Evolutionary conservation across 2,113 vertebrate genomes (phyloP).

Genomic region (Carollia perspicillata): DNA sequence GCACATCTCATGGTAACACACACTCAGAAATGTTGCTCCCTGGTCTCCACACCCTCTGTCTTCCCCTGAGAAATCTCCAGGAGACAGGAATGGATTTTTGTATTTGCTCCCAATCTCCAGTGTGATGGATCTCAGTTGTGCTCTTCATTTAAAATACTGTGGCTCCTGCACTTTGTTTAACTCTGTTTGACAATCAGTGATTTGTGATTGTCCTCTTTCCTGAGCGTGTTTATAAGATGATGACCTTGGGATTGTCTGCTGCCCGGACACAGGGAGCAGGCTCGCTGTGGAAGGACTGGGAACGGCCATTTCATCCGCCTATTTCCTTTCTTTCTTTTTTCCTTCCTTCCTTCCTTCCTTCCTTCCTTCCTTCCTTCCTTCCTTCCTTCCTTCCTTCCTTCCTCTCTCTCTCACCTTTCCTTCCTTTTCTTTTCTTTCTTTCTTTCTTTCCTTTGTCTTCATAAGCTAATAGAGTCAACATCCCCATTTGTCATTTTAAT

Average conservation of each 20-base stretch:
- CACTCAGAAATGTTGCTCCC: background rate
- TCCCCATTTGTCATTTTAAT: constrained; percentile 21
- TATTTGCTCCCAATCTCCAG: background rate
- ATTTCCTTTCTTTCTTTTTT: no score
- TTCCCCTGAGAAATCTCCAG: background rate
- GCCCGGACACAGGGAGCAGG: background rate
- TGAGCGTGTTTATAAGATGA: constrained; percentile 32
- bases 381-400: no score
- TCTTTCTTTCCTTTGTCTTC: background rate
- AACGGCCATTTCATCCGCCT: background rate
- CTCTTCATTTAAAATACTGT: constrained; percentile 16
- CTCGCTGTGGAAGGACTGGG: background rate
- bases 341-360: background rate
- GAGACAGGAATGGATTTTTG: background rate
- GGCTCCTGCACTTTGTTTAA: constrained; percentile 26
- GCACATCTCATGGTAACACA: background rate
- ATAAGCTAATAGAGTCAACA: constrained; percentile 5
- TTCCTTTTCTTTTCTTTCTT: no score
- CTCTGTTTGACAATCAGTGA: constrained; percentile 24
- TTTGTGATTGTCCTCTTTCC: constrained; percentile 51
- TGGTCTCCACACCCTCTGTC: background rate
- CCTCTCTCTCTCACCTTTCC: no score
- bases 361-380: no score
- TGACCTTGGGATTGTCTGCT: background rate
- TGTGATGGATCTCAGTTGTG: background rate